Evolutionary conservation across 1,140 invertebrate species (phyloP).

Genomic region (Drosophila lacteicornis): DNA sequence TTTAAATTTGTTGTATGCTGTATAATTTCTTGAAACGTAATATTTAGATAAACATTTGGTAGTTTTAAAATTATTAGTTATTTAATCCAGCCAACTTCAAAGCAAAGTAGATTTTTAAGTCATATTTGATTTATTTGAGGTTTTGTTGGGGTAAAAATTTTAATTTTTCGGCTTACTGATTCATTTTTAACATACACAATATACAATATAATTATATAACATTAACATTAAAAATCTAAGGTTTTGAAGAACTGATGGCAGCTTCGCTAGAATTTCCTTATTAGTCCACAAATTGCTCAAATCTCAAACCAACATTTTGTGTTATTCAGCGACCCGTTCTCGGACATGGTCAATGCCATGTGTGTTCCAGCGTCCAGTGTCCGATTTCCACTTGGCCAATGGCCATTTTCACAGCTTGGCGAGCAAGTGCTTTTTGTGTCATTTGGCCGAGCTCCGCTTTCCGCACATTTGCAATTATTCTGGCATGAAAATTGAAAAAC

Average conservation of each 20-base stretch:
- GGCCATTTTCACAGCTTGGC: slow-evolving; percentile 53
- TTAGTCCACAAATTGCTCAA: no score
- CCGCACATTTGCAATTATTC: slow-evolving; percentile 72
- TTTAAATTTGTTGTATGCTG: no score
- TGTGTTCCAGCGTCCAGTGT: slow-evolving; percentile 36
- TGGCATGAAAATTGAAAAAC: slow-evolving; percentile 77
- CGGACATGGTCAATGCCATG: slow-evolving; percentile 65
- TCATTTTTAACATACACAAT: neutral
- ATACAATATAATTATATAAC: neutral
- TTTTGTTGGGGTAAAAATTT: no score
- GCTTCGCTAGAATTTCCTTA: no score
- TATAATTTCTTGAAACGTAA: no score
- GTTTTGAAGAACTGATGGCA: no score
- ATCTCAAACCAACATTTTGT: slow-evolving; percentile 8
- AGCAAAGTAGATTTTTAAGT: no score
- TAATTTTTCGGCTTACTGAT: no score
- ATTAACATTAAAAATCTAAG: neutral
- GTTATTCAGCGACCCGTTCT: slow-evolving; percentile 13
- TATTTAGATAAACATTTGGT: no score
- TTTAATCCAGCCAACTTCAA: no score
- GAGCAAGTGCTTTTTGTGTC: slow-evolving; percentile 41
- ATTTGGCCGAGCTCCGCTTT: slow-evolving; percentile 54
- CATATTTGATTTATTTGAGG: no score
- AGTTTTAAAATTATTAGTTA: no score
- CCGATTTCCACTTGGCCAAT: slow-evolving; percentile 46